A percentile compares a stretch with the other conserved stretches of the same genome.
phyloP scores from a whole-genome alignment of 2,888 invertebrate genomes.

The Melikaiella ostensackeni region DNA sequence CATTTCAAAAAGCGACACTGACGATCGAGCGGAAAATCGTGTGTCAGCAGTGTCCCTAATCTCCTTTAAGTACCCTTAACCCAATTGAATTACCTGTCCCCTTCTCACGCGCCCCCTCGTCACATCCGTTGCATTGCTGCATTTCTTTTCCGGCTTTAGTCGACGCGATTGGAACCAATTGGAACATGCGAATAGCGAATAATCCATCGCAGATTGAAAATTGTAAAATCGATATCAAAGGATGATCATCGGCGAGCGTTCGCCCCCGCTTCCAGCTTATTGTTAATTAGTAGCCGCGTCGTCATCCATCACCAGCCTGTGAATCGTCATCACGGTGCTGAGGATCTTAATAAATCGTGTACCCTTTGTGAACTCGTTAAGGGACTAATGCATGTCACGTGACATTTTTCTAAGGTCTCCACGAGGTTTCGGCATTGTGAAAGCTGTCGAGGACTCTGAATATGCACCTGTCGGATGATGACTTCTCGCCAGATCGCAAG shows the following conservation, averaged over 20 bases:
- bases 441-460: conserved; percentile 44
- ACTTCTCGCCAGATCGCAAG: conserved; percentile 55
- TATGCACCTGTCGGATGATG: conserved; percentile 68
- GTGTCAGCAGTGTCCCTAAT: conserved; percentile 75
- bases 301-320: neutral
- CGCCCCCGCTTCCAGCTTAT: neutral
- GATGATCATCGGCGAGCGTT: neutral
- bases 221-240: conserved; percentile 24
- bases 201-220: conserved; percentile 13
- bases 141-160: conserved; percentile 43
- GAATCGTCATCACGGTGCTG: conserved; percentile 7
- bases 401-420: conserved; percentile 70
- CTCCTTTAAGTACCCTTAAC: conserved; percentile 73
- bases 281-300: neutral
- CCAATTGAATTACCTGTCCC: conserved; percentile 72
- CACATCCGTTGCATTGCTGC: conserved; percentile 53
- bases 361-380: conserved; percentile 6
- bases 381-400: conserved; percentile 64
- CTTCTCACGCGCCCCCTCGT: conserved; percentile 51
- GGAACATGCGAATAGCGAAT: conserved; percentile 21
- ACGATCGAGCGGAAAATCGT: conserved; percentile 58
- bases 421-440: conserved; percentile 51
- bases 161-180: conserved; percentile 27
- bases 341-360: conserved; percentile 19
- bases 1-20: conserved; percentile 43